phyloP scores from a whole-genome alignment of 2,113 vertebrate genomes.

The Otocyon megalotis region DNA sequence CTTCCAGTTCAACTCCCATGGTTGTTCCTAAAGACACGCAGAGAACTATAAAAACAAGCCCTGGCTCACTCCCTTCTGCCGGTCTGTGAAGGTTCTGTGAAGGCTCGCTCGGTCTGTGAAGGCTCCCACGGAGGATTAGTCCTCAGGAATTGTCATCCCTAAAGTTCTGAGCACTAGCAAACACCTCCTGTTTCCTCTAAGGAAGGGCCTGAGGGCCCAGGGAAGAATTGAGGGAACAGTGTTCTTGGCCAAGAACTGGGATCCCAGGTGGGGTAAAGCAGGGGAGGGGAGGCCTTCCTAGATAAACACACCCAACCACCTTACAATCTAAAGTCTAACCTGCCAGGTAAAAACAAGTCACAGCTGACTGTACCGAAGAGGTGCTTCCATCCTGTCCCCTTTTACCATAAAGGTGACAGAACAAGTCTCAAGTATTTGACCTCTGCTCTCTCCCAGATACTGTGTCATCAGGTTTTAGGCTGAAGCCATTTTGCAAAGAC shows the following conservation, averaged over 20 bases:
- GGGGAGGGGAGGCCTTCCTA: background rate
- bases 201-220: background rate
- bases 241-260: background rate
- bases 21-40: background rate
- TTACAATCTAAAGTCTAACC: background rate
- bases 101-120: background rate
- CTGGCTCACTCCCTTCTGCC: background rate
- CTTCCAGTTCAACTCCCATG: background rate
- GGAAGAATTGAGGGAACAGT: background rate
- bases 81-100: background rate
- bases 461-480: fast-evolving
- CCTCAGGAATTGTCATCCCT: background rate
- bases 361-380: background rate
- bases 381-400: background rate
- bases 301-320: background rate
- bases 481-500: background rate
- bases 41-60: background rate
- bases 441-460: background rate
- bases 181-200: background rate
- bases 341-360: background rate
- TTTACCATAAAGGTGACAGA: background rate
- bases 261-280: background rate
- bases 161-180: background rate
- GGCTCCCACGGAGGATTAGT: background rate
- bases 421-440: too few species aligned